Percentiles rank a stretch among this genome's conserved stretches.
Evolutionary conservation across 2,113 vertebrate genomes (phyloP).

Genomic region (Bungarus multicinctus): DNA sequence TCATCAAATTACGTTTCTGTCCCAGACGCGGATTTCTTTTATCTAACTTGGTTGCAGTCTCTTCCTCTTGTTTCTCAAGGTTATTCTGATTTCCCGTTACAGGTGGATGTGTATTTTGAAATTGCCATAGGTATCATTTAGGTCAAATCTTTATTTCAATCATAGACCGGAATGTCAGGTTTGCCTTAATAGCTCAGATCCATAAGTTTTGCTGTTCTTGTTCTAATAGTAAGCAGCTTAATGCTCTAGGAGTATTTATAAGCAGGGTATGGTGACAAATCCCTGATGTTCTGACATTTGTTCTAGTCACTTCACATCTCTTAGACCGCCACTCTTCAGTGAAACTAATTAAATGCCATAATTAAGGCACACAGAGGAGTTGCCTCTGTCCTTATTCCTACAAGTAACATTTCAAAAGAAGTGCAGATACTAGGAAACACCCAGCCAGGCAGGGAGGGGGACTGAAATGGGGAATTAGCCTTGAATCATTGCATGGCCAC

Average conservation of each 20-base stretch:
- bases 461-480: background rate
- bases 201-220: background rate
- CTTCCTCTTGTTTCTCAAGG: background rate
- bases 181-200: background rate
- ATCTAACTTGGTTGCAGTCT: background rate
- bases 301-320: background rate
- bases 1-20: background rate
- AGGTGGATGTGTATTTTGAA: background rate
- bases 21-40: background rate
- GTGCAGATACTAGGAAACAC: background rate
- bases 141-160: background rate
- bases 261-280: background rate
- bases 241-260: background rate
- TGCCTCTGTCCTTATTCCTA: background rate
- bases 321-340: background rate
- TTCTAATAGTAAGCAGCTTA: background rate
- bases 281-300: background rate
- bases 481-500: background rate
- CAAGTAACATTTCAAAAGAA: background rate
- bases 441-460: background rate
- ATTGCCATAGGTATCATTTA: background rate
- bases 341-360: background rate
- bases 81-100: background rate
- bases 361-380: background rate
- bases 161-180: background rate